These are phyloP conservation scores for Drosophila ercepeae DNA, from an alignment of 1,140 invertebrate species.

Conservation along the genomic window DNA sequence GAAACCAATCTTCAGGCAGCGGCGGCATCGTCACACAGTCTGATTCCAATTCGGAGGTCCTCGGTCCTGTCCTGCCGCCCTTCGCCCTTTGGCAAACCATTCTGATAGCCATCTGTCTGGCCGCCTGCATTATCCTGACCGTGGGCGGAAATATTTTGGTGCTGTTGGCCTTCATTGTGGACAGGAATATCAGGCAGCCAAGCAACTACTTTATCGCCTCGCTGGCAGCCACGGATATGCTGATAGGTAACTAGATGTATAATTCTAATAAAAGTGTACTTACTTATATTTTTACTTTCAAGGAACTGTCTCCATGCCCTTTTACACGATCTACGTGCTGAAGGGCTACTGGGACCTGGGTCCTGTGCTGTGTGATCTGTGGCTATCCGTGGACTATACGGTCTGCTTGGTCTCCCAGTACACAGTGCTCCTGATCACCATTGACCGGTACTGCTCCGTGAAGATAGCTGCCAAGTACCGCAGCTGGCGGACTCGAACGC, in stretches of 20 bases:
- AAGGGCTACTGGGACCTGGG: conserved; percentile 99
- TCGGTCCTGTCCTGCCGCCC: conserved; percentile 89
- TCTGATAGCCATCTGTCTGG: conserved; percentile 95
- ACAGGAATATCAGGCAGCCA: conserved; percentile 98
- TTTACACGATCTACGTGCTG: conserved; percentile 98
- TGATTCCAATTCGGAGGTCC: conserved; percentile 57
- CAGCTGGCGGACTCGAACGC: conserved; percentile 97
- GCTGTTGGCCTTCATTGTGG: conserved; percentile 97
- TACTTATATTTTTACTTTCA: conserved; percentile 78
- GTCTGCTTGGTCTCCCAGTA: conserved; percentile 99
- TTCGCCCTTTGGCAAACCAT: conserved; percentile 96
- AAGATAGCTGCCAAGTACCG: conserved; percentile 99
- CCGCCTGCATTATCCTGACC: conserved; percentile 95
- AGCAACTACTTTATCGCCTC: conserved; percentile 99
- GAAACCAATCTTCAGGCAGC: conserved; percentile 24
- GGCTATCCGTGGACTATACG: conserved; percentile 99
- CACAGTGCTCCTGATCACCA: conserved; percentile 98
- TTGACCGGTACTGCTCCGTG: conserved; percentile 99
- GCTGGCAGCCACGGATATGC: conserved; percentile 97
- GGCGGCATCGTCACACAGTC: conserved; percentile 38
- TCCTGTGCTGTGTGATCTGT: conserved; percentile 97
- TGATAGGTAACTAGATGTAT: conserved; percentile 91
- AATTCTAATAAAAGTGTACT: background rate
- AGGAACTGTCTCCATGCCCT: conserved; percentile 97
- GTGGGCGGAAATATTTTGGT: conserved; percentile 98